phyloP scores from a whole-genome alignment of 2,113 vertebrate species.

The Kryptolebias marmoratus region DNA sequence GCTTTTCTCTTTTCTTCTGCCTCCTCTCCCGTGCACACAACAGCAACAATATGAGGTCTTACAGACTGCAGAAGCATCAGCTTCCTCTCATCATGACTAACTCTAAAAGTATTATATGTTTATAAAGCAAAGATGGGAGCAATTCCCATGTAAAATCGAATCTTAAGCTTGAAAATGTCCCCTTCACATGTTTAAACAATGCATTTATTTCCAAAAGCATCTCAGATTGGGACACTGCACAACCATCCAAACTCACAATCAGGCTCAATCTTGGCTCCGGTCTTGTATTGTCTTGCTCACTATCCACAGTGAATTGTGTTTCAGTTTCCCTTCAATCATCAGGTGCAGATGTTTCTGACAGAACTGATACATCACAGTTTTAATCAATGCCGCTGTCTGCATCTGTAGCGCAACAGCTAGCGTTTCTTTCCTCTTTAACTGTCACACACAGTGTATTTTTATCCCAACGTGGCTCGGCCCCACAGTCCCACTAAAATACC shows the following conservation, averaged over 20 bases:
- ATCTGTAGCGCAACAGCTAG: neutral
- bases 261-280: neutral
- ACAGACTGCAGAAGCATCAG: conserved; percentile 32
- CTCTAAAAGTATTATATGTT: conserved; percentile 12
- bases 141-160: conserved; percentile 1
- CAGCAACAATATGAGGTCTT: conserved; percentile 22
- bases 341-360: conserved; percentile 4
- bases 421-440: conserved; percentile 8
- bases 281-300: neutral
- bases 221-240: neutral
- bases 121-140: conserved; percentile 6
- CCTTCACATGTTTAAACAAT: conserved; percentile 2
- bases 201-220: neutral
- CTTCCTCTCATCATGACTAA: conserved; percentile 26
- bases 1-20: conserved; percentile 1
- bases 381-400: conserved; percentile 15
- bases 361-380: neutral
- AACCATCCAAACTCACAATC: neutral
- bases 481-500: conserved; percentile 1
- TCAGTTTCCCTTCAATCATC: neutral
- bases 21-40: conserved; percentile 11
- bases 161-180: neutral
- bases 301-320: neutral
- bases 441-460: conserved; percentile 11
- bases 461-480: neutral